These are phyloP conservation scores for Drosophila fungiperda DNA, from an alignment of 2,888 invertebrate species.

Conservation along the genomic window DNA sequence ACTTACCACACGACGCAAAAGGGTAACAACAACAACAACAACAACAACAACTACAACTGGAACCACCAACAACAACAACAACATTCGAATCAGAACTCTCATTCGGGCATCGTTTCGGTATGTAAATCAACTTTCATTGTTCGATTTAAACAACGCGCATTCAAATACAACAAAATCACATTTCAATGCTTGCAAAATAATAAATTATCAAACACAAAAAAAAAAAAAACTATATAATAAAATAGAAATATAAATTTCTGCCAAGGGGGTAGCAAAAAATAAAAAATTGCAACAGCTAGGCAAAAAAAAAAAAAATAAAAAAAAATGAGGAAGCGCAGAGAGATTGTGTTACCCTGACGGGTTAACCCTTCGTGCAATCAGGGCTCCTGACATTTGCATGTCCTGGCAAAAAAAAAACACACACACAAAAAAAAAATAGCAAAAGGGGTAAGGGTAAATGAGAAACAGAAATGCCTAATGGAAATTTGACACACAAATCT, in stretches of 20 bases:
- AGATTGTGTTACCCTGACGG: slow-evolving; percentile 79
- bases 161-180: slow-evolving; percentile 70
- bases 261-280: slow-evolving; percentile 3
- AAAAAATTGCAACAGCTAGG: slow-evolving; percentile 61
- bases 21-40: slow-evolving; percentile 51
- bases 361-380: slow-evolving; percentile 67
- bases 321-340: slow-evolving; percentile 38
- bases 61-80: slow-evolving; percentile 40
- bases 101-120: slow-evolving; percentile 83
- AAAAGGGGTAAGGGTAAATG: slow-evolving; percentile 62
- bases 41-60: slow-evolving; percentile 34
- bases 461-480: slow-evolving; percentile 75
- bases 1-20: slow-evolving; percentile 40
- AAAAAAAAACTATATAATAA: slow-evolving; percentile 20
- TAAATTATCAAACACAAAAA: slow-evolving; percentile 84
- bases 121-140: slow-evolving; percentile 85
- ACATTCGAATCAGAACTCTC: slow-evolving; percentile 57
- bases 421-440: slow-evolving; percentile 17
- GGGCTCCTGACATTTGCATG: slow-evolving; percentile 74
- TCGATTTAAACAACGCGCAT: slow-evolving; percentile 71
- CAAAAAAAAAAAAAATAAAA: slow-evolving; percentile 36
- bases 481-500: slow-evolving; percentile 82
- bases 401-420: slow-evolving; percentile 47
- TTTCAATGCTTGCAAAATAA: slow-evolving; percentile 84
- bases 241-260: slow-evolving; percentile 55